Evolutionary conservation across 2,113 vertebrate genomes (phyloP).

Genomic region (Cynocephalus volans): DNA sequence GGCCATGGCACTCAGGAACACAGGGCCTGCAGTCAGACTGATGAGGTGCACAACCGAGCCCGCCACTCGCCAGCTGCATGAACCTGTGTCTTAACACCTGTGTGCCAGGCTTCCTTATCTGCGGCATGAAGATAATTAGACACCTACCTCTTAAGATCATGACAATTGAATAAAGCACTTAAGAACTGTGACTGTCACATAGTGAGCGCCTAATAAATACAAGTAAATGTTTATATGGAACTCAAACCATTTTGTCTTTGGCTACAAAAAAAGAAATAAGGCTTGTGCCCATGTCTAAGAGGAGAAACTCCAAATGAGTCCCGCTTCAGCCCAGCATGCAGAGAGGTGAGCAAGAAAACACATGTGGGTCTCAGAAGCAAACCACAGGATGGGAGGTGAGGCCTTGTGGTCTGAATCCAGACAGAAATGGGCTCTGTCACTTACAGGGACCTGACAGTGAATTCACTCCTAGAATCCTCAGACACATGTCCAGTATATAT

Average conservation of each 20-base stretch:
- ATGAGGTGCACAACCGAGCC: accelerated
- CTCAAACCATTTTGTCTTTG: neutral
- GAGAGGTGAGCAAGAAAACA: no score
- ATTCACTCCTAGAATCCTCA: accelerated
- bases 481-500: accelerated
- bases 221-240: neutral
- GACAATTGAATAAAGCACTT: neutral
- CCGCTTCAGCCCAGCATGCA: accelerated
- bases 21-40: accelerated
- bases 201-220: neutral
- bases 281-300: neutral
- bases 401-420: neutral
- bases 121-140: neutral
- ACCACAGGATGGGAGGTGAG: neutral
- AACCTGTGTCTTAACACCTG: accelerated
- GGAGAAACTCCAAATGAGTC: no score
- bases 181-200: neutral
- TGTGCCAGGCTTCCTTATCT: neutral
- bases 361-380: neutral
- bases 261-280: neutral
- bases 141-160: neutral
- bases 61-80: neutral
- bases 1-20: accelerated
- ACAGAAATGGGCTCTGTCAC: neutral
- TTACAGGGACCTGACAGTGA: accelerated